Conservation (phyloP, 2,797 vertebrate genomes). For the Sebastes melanostomus region DNA sequence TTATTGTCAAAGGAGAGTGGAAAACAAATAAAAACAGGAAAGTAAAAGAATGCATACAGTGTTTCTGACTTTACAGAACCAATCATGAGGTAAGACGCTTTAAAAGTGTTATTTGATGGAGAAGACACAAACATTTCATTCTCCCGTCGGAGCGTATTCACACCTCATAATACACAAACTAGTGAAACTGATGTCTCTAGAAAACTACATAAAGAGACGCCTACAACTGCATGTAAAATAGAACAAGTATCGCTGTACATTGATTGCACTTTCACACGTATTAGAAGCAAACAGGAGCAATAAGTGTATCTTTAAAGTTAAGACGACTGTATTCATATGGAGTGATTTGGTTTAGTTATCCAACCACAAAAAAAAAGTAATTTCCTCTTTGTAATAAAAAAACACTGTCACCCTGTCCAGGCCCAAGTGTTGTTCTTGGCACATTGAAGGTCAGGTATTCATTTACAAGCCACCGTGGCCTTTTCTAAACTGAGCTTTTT, state of each 20-base stretch:
- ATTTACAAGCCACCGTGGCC: slow-evolving; percentile 46
- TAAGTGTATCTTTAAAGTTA: neutral
- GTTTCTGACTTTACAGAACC: slow-evolving; percentile 27
- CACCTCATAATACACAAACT: slow-evolving; percentile 14
- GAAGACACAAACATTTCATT: slow-evolving; percentile 16
- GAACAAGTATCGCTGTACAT: slow-evolving; percentile 38
- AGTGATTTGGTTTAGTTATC: slow-evolving; percentile 21
- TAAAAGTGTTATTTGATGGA: slow-evolving; percentile 22
- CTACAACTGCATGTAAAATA: slow-evolving; percentile 6
- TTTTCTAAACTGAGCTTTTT: slow-evolving; percentile 16
- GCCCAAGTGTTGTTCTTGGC: slow-evolving; percentile 62
- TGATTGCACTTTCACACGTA: slow-evolving; percentile 59
- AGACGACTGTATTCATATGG: neutral
- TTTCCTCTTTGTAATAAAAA: slow-evolving; percentile 19
- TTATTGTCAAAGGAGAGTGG: slow-evolving; percentile 60
- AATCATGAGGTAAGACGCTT: slow-evolving; percentile 44
- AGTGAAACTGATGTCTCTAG: slow-evolving; percentile 14
- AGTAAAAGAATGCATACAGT: slow-evolving; percentile 19
- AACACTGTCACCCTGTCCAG: slow-evolving; percentile 19
- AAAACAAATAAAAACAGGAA: slow-evolving; percentile 44
- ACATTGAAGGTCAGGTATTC: slow-evolving; percentile 67
- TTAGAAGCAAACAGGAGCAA: slow-evolving; percentile 3
- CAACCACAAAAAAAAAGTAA: neutral
- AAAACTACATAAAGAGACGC: slow-evolving; percentile 18
- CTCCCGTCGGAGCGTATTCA: neutral